These are phyloP conservation scores for Hypercompe scribonia DNA, from an alignment of 2,888 invertebrate genomes.

Conservation along the genomic window DNA sequence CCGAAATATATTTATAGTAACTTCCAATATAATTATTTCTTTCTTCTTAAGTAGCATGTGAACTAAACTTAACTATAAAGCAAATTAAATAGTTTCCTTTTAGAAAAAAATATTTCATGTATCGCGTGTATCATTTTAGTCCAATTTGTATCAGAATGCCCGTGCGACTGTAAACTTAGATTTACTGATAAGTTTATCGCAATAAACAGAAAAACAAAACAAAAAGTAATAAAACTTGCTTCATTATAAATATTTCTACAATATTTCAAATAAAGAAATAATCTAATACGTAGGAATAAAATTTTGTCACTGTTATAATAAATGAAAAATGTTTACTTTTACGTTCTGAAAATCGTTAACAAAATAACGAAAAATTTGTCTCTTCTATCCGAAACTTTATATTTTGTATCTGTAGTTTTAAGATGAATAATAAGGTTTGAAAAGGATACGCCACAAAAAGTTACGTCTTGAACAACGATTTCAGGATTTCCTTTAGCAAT, in stretches of 20 bases:
- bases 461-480: slow-evolving; percentile 35
- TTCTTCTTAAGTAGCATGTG: too few relatives aligned
- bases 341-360: not conserved
- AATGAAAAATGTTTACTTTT: not conserved
- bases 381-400: slow-evolving; percentile 25
- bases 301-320: not conserved
- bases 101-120: not conserved
- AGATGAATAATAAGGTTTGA: slow-evolving; percentile 53
- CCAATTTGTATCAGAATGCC: not conserved
- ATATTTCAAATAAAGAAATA: not conserved
- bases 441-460: slow-evolving; percentile 47
- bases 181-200: not conserved
- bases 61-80: not conserved
- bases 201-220: not conserved
- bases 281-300: not conserved
- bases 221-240: not conserved
- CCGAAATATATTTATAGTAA: too few relatives aligned
- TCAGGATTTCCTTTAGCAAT: slow-evolving; percentile 29
- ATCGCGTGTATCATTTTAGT: not conserved
- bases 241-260: not conserved
- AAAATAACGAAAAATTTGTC: not conserved
- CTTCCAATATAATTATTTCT: too few relatives aligned
- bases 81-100: not conserved
- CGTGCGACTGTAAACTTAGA: not conserved
- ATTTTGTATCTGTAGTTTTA: slow-evolving; percentile 44